Conservation (phyloP, 64 coral and sea anemone genomes). For the Catalaphyllia jardinei region DNA sequence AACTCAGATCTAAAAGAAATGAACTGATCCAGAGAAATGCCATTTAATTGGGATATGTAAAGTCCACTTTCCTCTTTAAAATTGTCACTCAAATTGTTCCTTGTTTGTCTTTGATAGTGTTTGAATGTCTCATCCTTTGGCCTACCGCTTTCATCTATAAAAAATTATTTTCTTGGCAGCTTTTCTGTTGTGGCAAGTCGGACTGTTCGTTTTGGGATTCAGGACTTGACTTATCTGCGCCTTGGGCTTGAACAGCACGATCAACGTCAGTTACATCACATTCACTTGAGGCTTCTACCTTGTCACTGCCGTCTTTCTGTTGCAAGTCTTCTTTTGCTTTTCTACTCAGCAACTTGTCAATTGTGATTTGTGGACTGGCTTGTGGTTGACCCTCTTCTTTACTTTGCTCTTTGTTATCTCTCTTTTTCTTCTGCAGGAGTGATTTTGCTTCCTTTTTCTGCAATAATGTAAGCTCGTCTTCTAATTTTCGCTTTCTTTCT, state of each 20-base stretch:
- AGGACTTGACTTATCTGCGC: constrained; percentile 22
- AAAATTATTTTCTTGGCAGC: background rate
- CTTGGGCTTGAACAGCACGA: constrained; percentile 2
- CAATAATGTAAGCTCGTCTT: constrained; percentile 39
- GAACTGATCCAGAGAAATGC: constrained; percentile 53
- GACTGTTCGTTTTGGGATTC: constrained; percentile 45
- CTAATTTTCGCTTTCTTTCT: constrained; percentile 25
- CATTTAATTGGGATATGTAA: constrained; percentile 44
- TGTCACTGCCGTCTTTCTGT: constrained; percentile 24
- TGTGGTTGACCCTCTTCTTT: background rate
- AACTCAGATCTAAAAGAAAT: constrained; percentile 52
- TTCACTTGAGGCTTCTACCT: constrained; percentile 18
- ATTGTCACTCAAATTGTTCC: constrained; percentile 38
- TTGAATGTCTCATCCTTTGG: constrained; percentile 39
- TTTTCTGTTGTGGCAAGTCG: constrained; percentile 28
- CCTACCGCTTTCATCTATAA: background rate
- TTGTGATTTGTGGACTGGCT: constrained; percentile 3
- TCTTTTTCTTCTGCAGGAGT: constrained; percentile 25
- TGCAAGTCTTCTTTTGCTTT: constrained; percentile 29
- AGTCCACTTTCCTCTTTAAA: constrained; percentile 39
- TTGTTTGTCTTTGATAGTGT: constrained; percentile 1
- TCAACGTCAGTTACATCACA: constrained; percentile 27
- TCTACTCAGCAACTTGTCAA: constrained; percentile 36
- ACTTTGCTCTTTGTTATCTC: background rate
- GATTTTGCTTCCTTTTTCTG: constrained; percentile 51